Evolutionary conservation across 2,888 invertebrate species (phyloP).

Genomic region (Graphium colonna): DNA sequence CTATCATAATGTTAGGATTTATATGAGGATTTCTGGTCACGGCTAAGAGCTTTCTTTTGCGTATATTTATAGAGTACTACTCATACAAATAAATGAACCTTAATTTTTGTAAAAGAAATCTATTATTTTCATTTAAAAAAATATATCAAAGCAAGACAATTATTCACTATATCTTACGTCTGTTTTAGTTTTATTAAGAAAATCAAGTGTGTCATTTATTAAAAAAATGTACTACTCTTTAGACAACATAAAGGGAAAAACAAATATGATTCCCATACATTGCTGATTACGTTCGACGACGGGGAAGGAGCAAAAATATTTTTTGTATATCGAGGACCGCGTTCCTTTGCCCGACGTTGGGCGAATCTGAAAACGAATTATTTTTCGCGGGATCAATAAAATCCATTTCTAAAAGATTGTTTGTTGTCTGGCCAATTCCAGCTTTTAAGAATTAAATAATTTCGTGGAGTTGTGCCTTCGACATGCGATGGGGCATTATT

Average conservation of each 20-base stretch:
- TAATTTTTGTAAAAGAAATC: too few relatives aligned
- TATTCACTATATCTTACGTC: too few relatives aligned
- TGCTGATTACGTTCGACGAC: not conserved
- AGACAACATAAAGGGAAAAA: not conserved
- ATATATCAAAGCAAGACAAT: too few relatives aligned
- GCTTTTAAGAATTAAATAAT: slow-evolving; percentile 23
- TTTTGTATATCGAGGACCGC: slow-evolving; percentile 2
- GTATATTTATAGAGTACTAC: too few relatives aligned
- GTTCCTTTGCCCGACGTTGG: not conserved
- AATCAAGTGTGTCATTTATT: too few relatives aligned
- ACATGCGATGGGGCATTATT: slow-evolving; percentile 19
- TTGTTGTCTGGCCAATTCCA: slow-evolving; percentile 18
- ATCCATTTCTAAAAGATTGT: slow-evolving; percentile 12
- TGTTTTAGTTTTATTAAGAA: too few relatives aligned
- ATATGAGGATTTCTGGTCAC: too few relatives aligned
- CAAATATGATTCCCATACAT: not conserved
- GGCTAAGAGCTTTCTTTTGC: too few relatives aligned
- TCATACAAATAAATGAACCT: too few relatives aligned
- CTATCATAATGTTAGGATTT: too few relatives aligned
- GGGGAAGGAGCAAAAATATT: slow-evolving; percentile 2
- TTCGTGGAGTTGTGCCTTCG: slow-evolving; percentile 17
- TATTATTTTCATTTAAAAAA: too few relatives aligned
- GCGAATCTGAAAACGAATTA: slow-evolving; percentile 7
- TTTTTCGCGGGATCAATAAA: slow-evolving; percentile 15
- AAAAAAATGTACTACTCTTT: too few relatives aligned